Evolutionary conservation across 2,797 vertebrate species (phyloP), one percentile per base, ranked within the genome.

Genomic region (Muscicapa striata): DNA sequence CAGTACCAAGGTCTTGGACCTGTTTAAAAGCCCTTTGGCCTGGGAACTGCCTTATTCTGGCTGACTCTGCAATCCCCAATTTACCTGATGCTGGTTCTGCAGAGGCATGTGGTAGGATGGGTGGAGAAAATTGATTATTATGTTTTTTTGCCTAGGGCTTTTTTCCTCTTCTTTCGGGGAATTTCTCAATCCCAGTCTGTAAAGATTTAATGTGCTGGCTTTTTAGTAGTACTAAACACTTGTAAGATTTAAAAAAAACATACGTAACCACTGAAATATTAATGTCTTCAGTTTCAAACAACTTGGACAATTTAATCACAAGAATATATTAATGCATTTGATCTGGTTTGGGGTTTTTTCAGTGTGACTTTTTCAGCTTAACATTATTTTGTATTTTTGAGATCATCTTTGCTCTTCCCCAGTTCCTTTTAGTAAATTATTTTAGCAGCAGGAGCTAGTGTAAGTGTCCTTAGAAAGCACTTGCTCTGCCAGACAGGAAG

Each of bases 401-500:
- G 40, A 17, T 61, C 0, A 2, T 61, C 29, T 92, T 68, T 77
- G 13, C 41, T 89, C 89, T 81, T 40, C 27, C 36, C 6, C n/a
- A 64, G 3, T 74, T 91, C 46, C 26, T 80, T 70, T 70, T 49
- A 80, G 87, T 51, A 79, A 64, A 63, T 0, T 0, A 6, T 32
- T 86, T 64, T 55, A 84, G 46, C 51, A 75, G 30, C 34, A 16
- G 70, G 36, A 89, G 20, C 41, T 89, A 54, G 57, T 45, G 8
- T 20, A 84, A 91, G 77, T 52, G 22, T 77, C 77, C 70, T 80
- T 83, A 77, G 81, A 89, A 90, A 67, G 83, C 11, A 4, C 54
- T 89, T 93, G n/a, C 32, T 76, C 59, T 69, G 66, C 73, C 64
- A 93, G 94, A 85, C 80, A 75, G 66, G 67, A 95, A 70, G 64